Evolutionary conservation across 2,888 invertebrate species (phyloP), one percentile per base, ranked within the genome.

Genomic region (Dorcus hopei): DNA sequence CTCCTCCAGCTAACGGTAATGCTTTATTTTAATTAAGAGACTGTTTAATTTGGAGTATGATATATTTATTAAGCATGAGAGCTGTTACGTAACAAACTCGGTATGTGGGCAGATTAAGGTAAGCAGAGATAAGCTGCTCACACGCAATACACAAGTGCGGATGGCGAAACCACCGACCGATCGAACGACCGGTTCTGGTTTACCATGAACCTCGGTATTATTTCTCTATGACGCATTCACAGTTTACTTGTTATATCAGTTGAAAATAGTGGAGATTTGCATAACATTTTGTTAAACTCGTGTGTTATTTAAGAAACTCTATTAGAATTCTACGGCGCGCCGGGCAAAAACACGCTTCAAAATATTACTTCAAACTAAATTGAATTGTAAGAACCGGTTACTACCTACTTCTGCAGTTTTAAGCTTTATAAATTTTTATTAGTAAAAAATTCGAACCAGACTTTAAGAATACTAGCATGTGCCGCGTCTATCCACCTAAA

Each of bases 71-170:
- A 57, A 51, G 56, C 56, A 50, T 57, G 56, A 57, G 47, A 47
- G 23, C 45, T 33, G 56, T 57, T 57, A 57, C 56, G 56, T 50
- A 56, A 56, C 47, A 33, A 38, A 49, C 38, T 26, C 63, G 63
- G 63, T 62, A 68, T 68, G 68, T 70, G 68, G 69, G 71, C 62
- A 69, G 69, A 68, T 69, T 65, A 65, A 65, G 65, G 65, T 62
- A 59, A 67, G 64, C 61, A 59, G 54, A 65, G 68, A 70, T 70
- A 69, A 70, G 66, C 65, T 60, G 65, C 64, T 61, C 65, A 61
- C 67, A 66, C 65, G 64, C 68, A 66, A 65, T 56, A 53, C 51
- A 57, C 53, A 61, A 64, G 62, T 64, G 55, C 54, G 59, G 62
- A 61, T 63, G 65, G 64, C 61, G 66, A 67, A 68, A 63, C 62